Percentiles rank a stretch among this genome's conserved stretches.
These are phyloP conservation scores for Stomorhina lunata DNA, from an alignment of 2,888 invertebrate species.

Conservation along the genomic window DNA sequence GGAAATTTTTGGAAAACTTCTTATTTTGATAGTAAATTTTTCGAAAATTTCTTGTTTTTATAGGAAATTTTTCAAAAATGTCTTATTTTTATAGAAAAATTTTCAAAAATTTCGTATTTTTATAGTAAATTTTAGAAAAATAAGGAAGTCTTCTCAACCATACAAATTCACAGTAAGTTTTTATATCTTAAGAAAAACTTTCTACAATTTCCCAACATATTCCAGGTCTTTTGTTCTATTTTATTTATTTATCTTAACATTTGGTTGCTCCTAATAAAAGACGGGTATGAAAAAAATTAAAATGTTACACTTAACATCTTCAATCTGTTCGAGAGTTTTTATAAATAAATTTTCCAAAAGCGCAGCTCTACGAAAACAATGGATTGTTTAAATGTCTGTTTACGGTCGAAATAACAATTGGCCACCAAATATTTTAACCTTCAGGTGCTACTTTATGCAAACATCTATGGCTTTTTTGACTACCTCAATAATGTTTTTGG, in stretches of 20 bases:
- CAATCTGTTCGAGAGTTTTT: not conserved
- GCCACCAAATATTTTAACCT: constrained; percentile 64
- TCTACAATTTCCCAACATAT: no score
- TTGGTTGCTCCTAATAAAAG: not conserved
- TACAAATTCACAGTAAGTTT: no score
- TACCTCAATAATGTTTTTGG: constrained; percentile 40
- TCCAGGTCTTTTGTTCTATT: not conserved
- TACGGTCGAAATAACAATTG: constrained; percentile 63
- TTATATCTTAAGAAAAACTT: no score
- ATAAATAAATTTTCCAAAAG: not conserved
- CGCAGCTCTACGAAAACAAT: constrained; percentile 25
- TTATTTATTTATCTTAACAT: not conserved
- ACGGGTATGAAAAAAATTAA: constrained; percentile 51
- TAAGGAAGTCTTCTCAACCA: no score
- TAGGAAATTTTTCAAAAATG: no score
- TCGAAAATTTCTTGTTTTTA: no score
- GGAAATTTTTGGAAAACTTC: no score
- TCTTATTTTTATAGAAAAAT: no score
- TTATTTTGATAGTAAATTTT: no score
- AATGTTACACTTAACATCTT: constrained; percentile 63
- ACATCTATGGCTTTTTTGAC: constrained; percentile 52
- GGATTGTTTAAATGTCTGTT: constrained; percentile 58
- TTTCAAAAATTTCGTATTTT: no score
- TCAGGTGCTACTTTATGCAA: constrained; percentile 65
- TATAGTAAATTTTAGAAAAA: no score